These are phyloP conservation scores for Patella vulgata DNA, from an alignment of 1,140 invertebrate species.

Conservation along the genomic window DNA sequence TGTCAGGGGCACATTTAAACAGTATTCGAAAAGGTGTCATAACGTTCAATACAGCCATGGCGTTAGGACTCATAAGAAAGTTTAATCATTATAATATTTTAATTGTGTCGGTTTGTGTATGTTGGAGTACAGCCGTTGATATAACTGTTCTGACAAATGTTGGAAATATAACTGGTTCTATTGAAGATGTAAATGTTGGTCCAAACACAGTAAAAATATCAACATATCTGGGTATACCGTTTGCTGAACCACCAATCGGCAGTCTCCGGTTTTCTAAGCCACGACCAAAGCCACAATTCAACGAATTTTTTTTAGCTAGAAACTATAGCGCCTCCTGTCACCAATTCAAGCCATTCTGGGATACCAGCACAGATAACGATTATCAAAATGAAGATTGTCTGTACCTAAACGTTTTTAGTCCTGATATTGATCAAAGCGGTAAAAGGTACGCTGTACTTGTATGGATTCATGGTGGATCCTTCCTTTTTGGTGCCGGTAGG, in stretches of 20 bases:
- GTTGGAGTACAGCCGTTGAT: too few relatives aligned
- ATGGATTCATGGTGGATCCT: slow-evolving; percentile 1
- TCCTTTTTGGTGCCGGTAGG: not conserved
- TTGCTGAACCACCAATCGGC: slow-evolving; percentile 74
- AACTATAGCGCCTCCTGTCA: slow-evolving; percentile 4
- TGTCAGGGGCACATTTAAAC: too few relatives aligned
- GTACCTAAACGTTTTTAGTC: slow-evolving; percentile 11
- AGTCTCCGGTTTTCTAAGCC: slow-evolving; percentile 70
- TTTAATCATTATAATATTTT: too few relatives aligned
- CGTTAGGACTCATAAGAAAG: too few relatives aligned
- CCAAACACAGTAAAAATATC: slow-evolving; percentile 5
- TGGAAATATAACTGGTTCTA: too few relatives aligned
- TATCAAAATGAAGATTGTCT: slow-evolving; percentile 14
- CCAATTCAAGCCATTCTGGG: too few relatives aligned
- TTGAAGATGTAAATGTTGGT: too few relatives aligned
- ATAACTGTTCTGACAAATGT: too few relatives aligned
- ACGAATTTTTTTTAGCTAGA: slow-evolving; percentile 6
- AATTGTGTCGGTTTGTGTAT: too few relatives aligned
- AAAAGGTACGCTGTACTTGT: too few relatives aligned
- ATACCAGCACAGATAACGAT: not conserved
- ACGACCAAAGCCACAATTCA: slow-evolving; percentile 3
- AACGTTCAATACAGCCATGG: too few relatives aligned
- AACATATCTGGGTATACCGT: slow-evolving; percentile 75
- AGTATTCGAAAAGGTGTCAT: too few relatives aligned
- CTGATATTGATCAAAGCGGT: slow-evolving; percentile 14